A percentile compares a stretch with the other conserved stretches of the same genome.
These are phyloP conservation scores for Stichopus horrens DNA, from an alignment of 53 echinoderm and acorn worm species.

Conservation along the genomic window DNA sequence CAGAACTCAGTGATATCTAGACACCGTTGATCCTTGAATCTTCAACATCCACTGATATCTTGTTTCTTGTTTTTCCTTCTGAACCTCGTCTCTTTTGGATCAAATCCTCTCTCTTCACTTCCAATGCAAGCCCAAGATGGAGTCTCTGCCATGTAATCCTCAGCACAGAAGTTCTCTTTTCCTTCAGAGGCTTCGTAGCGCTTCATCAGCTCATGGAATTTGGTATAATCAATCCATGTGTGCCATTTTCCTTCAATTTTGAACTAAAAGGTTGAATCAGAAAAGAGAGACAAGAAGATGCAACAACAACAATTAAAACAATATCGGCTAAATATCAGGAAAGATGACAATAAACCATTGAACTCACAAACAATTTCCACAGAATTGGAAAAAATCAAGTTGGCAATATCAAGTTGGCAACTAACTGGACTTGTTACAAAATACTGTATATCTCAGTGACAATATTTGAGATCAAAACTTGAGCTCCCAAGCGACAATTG, in stretches of 20 bases:
- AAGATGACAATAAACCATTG: too few species aligned
- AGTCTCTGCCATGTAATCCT: slow-evolving; percentile 90
- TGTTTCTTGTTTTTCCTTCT: slow-evolving; percentile 88
- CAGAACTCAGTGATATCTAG: background rate
- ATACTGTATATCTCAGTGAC: too few species aligned
- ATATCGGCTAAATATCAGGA: too few species aligned
- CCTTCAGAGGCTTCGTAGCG: slow-evolving; percentile 68
- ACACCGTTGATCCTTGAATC: background rate
- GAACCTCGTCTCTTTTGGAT: slow-evolving; percentile 87
- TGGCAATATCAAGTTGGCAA: background rate
- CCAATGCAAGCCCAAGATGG: slow-evolving; percentile 91
- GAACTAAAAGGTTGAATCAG: slow-evolving; percentile 58
- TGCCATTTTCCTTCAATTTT: slow-evolving; percentile 81
- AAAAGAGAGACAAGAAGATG: background rate
- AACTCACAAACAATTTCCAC: background rate
- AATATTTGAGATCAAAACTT: too few species aligned
- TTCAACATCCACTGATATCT: slow-evolving; percentile 86
- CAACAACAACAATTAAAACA: too few species aligned
- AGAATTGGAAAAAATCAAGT: background rate
- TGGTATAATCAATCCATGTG: slow-evolving; percentile 94
- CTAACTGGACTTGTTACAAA: background rate
- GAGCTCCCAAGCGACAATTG: too few species aligned
- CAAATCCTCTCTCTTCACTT: slow-evolving; percentile 87
- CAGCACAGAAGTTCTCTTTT: slow-evolving; percentile 67
- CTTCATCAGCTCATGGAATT: slow-evolving; percentile 79